Evolutionary conservation across 2,797 vertebrate genomes (phyloP), one percentile per base, ranked within the genome.

Genomic region (Podarcis lilfordi): DNA sequence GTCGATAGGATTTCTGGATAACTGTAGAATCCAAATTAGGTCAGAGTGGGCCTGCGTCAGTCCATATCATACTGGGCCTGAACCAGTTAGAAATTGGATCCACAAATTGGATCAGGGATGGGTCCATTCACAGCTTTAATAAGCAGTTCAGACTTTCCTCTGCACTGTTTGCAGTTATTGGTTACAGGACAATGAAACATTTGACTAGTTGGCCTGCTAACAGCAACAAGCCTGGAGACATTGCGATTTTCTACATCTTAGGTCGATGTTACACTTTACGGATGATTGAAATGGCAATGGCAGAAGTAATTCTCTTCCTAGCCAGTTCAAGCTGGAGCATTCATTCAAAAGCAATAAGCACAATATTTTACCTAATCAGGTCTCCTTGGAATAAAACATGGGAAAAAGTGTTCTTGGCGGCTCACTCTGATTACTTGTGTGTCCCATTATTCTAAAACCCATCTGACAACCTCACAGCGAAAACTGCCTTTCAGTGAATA

Each of bases 401-500:
- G 94, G 86, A 86, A 88, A 93, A 92, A 90, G 81, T 89, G 92
- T 91, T 94, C 66, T 84, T 95, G 85, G 83, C 93, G 91, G 91
- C 90, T 95, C 83, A 8, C 89, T 78, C 91, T 93, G 93, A 91
- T 94, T 96, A 91, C 87, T 86, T 94, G 91, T 81, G 81, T 88
- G 88, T 94, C 91, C 92, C 93, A 93, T 96, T 96, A 94, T 86
- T 95, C 72, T 72, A 94, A 96, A 94, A 68, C 90, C 82, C 90
- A 85, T 83, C 82, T 95, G 94, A 92, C 90, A 96, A 91, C 84
- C 1, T 0, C 89, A 91, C 88, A 94, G 94, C 82, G 90, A 91
- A 90, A 93, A 94, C 88, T 91, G 88, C 86, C 93, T 94, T 94
- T 95, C 92, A 93, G 87, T 88, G 86, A 90, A 85, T 95, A 88